phyloP scores from a whole-genome alignment of 2,888 invertebrate species.

The Itoplectis maculator region DNA sequence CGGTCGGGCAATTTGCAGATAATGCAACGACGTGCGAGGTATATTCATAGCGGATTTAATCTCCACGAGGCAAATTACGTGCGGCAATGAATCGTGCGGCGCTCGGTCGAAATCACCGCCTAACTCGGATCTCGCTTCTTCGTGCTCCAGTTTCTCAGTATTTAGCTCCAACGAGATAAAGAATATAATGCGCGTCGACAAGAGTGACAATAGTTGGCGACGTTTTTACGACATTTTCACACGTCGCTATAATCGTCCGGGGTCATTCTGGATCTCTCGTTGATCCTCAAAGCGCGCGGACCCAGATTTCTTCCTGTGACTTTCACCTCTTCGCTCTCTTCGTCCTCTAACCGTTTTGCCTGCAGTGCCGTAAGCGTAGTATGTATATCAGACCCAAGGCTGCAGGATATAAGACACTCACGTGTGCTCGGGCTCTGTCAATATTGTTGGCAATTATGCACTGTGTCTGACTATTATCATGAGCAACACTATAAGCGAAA shows the following conservation, averaged over 20 bases:
- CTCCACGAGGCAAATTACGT: not conserved
- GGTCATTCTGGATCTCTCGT: constrained; percentile 37
- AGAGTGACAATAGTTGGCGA: constrained; percentile 29
- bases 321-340: constrained; percentile 6
- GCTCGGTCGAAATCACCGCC: constrained; percentile 4
- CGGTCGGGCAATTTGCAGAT: constrained; percentile 49
- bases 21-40: constrained; percentile 24
- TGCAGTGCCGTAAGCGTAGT: not conserved
- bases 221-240: constrained; percentile 46
- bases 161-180: not conserved
- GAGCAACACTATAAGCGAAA: not conserved
- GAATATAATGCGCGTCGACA: constrained; percentile 14
- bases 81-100: constrained; percentile 6
- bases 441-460: not conserved
- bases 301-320: constrained; percentile 22
- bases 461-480: not conserved
- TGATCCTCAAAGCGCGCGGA: constrained; percentile 38
- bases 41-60: constrained; percentile 9
- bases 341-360: not conserved
- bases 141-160: constrained; percentile 12
- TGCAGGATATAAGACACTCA: not conserved
- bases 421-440: constrained; percentile 8
- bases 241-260: constrained; percentile 43
- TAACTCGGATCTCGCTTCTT: constrained; percentile 8
- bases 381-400: not conserved